A percentile compares a stretch with the other conserved stretches of the same genome.
phyloP scores from a whole-genome alignment of 2,888 invertebrate genomes.

The Ditula angustiorana region DNA sequence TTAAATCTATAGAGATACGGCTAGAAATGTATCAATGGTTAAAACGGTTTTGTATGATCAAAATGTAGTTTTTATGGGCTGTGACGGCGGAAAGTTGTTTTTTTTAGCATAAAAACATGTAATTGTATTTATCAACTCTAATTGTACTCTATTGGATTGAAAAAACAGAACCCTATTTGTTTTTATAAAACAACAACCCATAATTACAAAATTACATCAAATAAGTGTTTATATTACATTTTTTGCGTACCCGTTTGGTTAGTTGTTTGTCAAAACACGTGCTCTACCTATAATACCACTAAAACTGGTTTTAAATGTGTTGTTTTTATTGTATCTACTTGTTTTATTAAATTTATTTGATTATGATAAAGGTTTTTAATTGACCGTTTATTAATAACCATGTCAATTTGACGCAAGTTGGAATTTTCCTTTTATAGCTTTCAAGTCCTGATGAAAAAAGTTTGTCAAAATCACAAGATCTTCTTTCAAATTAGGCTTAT shows the following conservation, averaged over 20 bases:
- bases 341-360: not conserved
- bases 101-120: too few relatives aligned
- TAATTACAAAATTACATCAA: not conserved
- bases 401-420: not conserved
- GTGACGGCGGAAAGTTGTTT: too few relatives aligned
- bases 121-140: too few relatives aligned
- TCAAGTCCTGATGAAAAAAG: not conserved
- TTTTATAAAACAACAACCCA: not conserved
- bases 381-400: not conserved
- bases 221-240: not conserved
- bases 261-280: slow-evolving; percentile 1
- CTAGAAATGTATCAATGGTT: too few relatives aligned
- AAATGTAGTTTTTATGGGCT: too few relatives aligned
- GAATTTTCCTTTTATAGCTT: not conserved
- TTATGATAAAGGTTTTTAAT: not conserved
- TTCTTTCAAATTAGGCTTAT: too few relatives aligned
- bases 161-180: too few relatives aligned
- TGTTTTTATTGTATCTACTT: slow-evolving; percentile 12
- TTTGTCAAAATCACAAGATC: too few relatives aligned
- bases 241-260: not conserved
- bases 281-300: not conserved
- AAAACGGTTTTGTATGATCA: too few relatives aligned
- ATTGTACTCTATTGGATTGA: too few relatives aligned
- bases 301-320: slow-evolving; percentile 12
- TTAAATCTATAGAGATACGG: too few relatives aligned